Evolutionary conservation across 2,888 invertebrate genomes (phyloP), one percentile per base, ranked within the genome.

Genomic region (Phragmatobia fuliginosa): DNA sequence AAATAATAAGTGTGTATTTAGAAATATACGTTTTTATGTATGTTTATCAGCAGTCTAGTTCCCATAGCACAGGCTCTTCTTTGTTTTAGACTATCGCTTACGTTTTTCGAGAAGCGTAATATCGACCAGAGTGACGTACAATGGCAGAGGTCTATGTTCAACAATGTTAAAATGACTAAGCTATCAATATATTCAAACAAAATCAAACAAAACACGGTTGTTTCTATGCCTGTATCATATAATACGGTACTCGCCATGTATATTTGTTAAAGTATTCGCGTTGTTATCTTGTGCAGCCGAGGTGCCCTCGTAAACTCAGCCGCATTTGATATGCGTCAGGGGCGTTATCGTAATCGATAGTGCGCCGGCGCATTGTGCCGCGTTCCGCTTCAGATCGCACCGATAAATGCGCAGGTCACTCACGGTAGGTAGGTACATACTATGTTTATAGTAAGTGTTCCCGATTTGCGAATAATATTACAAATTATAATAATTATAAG

Each of bases 261-360:
- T 79, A 82, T 82, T 41, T 41, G 56, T 81, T 75, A 80, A 84
- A 83, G 58, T 82, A 64, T 52, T 69, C 52, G 60, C 64, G 25
- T 60, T 73, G 70, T 78, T 78, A 79, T 81, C 82, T 77, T 52
- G 66, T 33, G 69, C 72, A 64, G 71, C 65, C 63, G 31, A 72
- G 66, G 74, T 67, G 78, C 74, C 71, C 83, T 78, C 80, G 71
- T 78, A 82, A 79, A 83, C 77, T 73, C 70, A 61, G 49, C 60
- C 59, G 74, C 78, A 73, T 75, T 77, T 79, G 83, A 83, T 83
- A 82, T 75, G 83, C 83, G 82, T 83, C 73, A 72, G 82, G 82
- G 76, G 75, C 79, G 82, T 81, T 81, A 83, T 83, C 83, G 77
- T 79, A 77, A 84, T 83, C 79, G 84, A 81, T 78, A 72, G 74